Evolutionary conservation across 2,113 vertebrate species (phyloP), one percentile per base, ranked within the genome.

Genomic region (Phylloscopus trochilus): DNA sequence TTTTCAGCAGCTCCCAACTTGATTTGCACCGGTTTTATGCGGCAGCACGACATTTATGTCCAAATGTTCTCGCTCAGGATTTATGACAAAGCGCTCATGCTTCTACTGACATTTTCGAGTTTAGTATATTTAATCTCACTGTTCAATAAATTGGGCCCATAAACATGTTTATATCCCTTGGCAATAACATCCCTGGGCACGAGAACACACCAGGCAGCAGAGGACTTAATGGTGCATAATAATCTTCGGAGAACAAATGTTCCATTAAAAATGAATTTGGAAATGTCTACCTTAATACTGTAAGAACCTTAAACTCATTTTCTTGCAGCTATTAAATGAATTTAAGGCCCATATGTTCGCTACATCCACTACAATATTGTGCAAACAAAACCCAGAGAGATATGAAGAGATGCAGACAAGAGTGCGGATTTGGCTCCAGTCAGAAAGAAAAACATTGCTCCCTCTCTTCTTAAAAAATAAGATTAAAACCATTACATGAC

Each of bases 271-370:
- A 92, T 7, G 3, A 86, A 96, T 96, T 96, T 94, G 92, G 90
- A 94, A 96, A 96, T 8, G 47, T 64, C 95, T 93, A 93, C 93
- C 90, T 92, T 95, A 95, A 94, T 90, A 78, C 60, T 62, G 0
- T 87, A 96, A 95, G 93, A 95, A 93, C 88, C 79, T 94, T 94
- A 96, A 94, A 96, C 66, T 92, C 66, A 87, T 95, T 96, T 95
- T 95, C 92, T 87, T 89, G 64, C 33, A 78, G 78, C 89, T 92
- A 92, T 92, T 90, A 96, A 89, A 92, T 19, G 58, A 89, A 83
- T 94, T 89, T 79, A 94, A 96, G 73, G 58, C 83, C 83, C 89
- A 84, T 93, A 93, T 86, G 93, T 82, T 94, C 0, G 0, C 56
- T 56, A 75, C 52, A 96, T 64, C 64, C 83, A 64, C 85, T 46